phyloP scores from a whole-genome alignment of 2,113 vertebrate species.

The Platichthys stellatus region DNA sequence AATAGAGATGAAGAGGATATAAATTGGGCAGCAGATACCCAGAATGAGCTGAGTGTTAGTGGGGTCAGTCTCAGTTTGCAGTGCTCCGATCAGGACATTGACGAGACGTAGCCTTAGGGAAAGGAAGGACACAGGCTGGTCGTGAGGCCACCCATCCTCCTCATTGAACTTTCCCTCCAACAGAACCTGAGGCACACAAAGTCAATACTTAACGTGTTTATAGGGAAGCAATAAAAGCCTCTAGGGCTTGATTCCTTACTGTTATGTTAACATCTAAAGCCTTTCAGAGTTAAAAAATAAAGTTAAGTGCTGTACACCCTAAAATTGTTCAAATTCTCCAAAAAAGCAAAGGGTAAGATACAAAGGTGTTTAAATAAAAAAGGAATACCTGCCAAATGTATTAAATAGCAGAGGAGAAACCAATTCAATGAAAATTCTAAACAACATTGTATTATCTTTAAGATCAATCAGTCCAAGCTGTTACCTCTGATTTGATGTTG shows the following conservation, averaged over 20 bases:
- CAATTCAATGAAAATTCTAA: background rate
- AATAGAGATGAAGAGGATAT: background rate
- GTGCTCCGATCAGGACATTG: slow-evolving; percentile 95
- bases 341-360: background rate
- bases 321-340: background rate
- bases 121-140: slow-evolving; percentile 94
- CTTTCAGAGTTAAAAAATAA: too few relatives aligned
- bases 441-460: background rate
- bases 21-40: slow-evolving; percentile 77
- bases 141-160: slow-evolving; percentile 89
- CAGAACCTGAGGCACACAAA: slow-evolving; percentile 84
- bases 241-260: background rate
- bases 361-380: background rate
- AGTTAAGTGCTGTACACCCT: too few relatives aligned
- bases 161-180: slow-evolving; percentile 96
- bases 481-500: slow-evolving; percentile 94
- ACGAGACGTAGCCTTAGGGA: slow-evolving; percentile 94
- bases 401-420: background rate
- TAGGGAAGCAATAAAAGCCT: slow-evolving; percentile 1
- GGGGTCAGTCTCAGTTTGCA: slow-evolving; percentile 95
- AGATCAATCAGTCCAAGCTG: background rate
- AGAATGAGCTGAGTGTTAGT: slow-evolving; percentile 97
- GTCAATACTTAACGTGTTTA: background rate
- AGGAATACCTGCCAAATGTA: background rate
- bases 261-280: background rate